These are phyloP conservation scores for Alcis repandata DNA, from an alignment of 2,888 invertebrate species.

Conservation along the genomic window DNA sequence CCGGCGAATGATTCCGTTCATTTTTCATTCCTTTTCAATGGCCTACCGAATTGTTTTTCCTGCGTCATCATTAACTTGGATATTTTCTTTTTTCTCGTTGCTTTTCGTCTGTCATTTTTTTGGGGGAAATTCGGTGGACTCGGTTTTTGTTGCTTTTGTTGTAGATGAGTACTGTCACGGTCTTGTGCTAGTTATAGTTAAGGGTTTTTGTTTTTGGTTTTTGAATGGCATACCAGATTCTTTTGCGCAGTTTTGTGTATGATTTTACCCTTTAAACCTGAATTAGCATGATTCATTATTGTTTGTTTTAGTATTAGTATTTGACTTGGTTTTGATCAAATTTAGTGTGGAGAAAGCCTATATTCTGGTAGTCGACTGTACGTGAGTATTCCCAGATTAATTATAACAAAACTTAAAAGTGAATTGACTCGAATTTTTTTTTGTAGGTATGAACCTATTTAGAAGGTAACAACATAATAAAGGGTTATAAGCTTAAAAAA, in stretches of 20 bases:
- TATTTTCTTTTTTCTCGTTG: slow-evolving; percentile 39
- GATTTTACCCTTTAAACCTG: no score
- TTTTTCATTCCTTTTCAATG: slow-evolving; percentile 79
- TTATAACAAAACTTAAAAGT: no score
- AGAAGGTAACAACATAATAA: no score
- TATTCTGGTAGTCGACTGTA: no score
- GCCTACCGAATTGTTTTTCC: slow-evolving; percentile 74
- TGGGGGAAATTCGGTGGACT: slow-evolving; percentile 34
- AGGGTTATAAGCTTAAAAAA: no score
- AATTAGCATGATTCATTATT: no score
- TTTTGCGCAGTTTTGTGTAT: background rate
- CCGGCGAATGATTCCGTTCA: slow-evolving; percentile 77
- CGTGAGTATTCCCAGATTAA: no score
- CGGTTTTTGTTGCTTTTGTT: slow-evolving; percentile 37
- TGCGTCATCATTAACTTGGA: slow-evolving; percentile 82
- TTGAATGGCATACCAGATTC: background rate
- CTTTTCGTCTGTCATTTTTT: slow-evolving; percentile 41
- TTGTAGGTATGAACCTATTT: no score
- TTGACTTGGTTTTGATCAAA: no score
- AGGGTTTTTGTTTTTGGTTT: background rate
- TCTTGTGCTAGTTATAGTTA: slow-evolving; percentile 7
- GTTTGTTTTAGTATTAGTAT: no score
- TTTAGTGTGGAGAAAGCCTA: no score
- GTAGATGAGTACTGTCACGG: background rate
- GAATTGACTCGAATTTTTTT: no score